phyloP scores from a whole-genome alignment of 2,888 invertebrate species.

The Trichogramma evanescens region DNA sequence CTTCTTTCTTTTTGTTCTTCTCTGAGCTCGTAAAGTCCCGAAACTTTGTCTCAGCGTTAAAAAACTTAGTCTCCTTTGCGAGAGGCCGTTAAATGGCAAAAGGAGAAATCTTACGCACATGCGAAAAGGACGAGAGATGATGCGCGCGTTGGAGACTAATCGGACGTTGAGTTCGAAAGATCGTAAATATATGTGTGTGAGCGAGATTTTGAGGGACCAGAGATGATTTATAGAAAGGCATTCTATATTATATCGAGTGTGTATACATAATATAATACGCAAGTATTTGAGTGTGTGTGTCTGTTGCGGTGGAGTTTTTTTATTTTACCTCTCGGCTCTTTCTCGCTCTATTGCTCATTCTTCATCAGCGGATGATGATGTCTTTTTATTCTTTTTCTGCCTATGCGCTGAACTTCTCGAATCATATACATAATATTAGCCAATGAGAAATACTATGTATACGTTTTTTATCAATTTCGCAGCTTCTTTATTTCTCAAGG shows the following conservation, averaged over 20 bases:
- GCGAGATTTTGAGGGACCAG: conserved; percentile 37
- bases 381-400: conserved; percentile 9
- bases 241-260: conserved; percentile 19
- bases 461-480: too few relatives aligned
- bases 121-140: conserved; percentile 26
- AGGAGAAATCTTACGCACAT: conserved; percentile 17
- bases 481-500: too few relatives aligned
- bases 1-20: not conserved
- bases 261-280: too few relatives aligned
- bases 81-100: conserved; percentile 34
- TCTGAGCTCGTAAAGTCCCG: conserved; percentile 20
- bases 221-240: conserved; percentile 47
- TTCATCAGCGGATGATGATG: conserved; percentile 1
- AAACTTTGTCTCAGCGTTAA: conserved; percentile 41
- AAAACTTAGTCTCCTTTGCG: conserved; percentile 27
- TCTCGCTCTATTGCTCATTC: conserved; percentile 11
- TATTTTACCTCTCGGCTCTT: conserved; percentile 7
- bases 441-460: too few relatives aligned
- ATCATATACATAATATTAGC: not conserved
- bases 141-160: conserved; percentile 21
- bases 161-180: conserved; percentile 28
- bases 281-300: conserved; percentile 4
- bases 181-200: conserved; percentile 41
- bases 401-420: not conserved
- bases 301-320: conserved; percentile 27